Base-by-base conservation (phyloP, 1,140 invertebrate species). In the Microplitis mediator region DNA sequence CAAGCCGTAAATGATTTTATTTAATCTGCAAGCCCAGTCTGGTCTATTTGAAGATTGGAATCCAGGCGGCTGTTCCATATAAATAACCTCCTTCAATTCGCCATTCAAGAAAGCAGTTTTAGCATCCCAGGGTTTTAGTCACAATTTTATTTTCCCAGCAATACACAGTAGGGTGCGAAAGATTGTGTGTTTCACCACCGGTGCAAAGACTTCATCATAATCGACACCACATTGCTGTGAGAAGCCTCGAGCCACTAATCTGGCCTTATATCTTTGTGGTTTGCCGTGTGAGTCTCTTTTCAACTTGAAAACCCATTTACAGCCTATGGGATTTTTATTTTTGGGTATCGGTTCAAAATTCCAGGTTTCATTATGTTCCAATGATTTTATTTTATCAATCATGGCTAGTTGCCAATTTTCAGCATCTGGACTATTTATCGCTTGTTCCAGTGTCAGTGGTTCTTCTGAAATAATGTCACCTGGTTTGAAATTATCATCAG, bases 1-100 rank as follows among this genome's bases (percentile, higher is more conserved):
- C 0, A 81, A 72, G 4, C 80, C 82, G 75, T 85, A 87, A 0
- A 87, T 45, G 31, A 72, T 74, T 62, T 77, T 78, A 9, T 76
- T 79, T 3, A 86, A 70, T 58, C 67, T 71, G 52, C 77, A 85
- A 31, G 80, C 80, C 32, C 69, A 16, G 54, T 78, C 63, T 39
- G 9, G n/a, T 54, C 0, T 54, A 5, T 54, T 5, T 14, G 6
- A 0, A 4, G 8, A 5, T n/a, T 54, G 5, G 14, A 14, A 54
- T 14, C 52, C 16, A 5, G 52, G 52, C 3, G 13, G 11, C 16
- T 54, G 52, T 5, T 16, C 5, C n/a, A 54, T 13, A 13, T 54
- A 54, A n/a, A 54, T 54, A 16, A 16, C 16, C 4, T 54, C 52
- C 16, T 54, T 16, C 0, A 54, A 54, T 4, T 54, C 52, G 1